Evolutionary conservation across 2,797 vertebrate species (phyloP), one percentile per base, ranked within the genome.

Genomic region (Siniperca scherzeri): DNA sequence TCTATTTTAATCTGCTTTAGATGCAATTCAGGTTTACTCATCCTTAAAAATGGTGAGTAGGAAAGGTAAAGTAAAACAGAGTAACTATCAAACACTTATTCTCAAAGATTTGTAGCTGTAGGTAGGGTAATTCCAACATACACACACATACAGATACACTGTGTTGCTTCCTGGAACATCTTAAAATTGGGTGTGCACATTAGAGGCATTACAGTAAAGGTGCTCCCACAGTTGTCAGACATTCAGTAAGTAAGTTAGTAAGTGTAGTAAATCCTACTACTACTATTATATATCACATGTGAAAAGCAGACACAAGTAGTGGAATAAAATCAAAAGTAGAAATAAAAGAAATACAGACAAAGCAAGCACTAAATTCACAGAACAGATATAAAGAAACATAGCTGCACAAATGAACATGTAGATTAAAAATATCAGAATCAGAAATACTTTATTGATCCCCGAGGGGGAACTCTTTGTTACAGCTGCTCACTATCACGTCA

Each of bases 1-100:
- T 22, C 12, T 38, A 46, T 71, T 74, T 53, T 61, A 75, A 86
- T 86, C 52, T 73, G 21, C 68, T 78, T 68, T 19, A 61, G 33
- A 67, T 75, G 62, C 59, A 59, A 27, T 66, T 55, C n/a, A 67
- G 36, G 17, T 81, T 73, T 61, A 64, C 42, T 76, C 56, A 66
- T 68, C 67, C 1, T 0, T 22, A 3, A 56, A 30, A 48, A 62
- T 42, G 27, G 46, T 62, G 71, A 6, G 11, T 6, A 25, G 21
- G 21, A 44, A 77, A 65, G 2, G 1, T 14, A 27, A 44, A 36
- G 38, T 17, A 22, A 66, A 53, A 17, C 27, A 40, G 2, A 60
- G 44, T 16, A n/a, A 22, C 14, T 5, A 53, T 53, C 50, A 44
- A 57, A 75, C 40, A 48, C 30, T 19, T 30, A 2, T 52, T 42